phyloP scores from a whole-genome alignment of 2,888 invertebrate genomes.

The Hirtodrosophila trivittata region DNA sequence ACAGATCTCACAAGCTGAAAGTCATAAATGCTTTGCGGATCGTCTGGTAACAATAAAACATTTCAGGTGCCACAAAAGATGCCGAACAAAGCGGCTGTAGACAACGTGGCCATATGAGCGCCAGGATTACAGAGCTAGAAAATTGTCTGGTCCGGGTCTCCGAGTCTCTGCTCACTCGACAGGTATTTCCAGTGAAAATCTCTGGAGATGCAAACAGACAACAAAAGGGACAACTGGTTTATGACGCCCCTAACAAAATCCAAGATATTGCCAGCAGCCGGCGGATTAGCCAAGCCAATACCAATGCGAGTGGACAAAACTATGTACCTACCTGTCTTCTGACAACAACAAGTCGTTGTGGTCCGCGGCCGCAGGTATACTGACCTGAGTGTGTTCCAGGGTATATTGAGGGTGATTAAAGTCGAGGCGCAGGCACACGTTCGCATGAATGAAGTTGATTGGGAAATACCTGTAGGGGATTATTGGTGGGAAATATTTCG shows the following conservation, averaged over 20 bases:
- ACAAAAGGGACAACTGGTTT: slow-evolving; percentile 69
- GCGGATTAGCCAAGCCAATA: slow-evolving; percentile 41
- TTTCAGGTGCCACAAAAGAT: slow-evolving; percentile 64
- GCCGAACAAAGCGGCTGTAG: slow-evolving; percentile 52
- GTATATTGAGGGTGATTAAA: slow-evolving; percentile 44
- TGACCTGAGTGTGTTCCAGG: background rate
- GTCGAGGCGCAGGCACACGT: slow-evolving; percentile 50
- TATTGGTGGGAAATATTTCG: slow-evolving; percentile 52
- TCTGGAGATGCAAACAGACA: slow-evolving; percentile 47
- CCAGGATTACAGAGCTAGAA: slow-evolving; percentile 59
- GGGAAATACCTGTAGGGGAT: slow-evolving; percentile 70
- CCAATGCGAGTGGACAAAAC: background rate
- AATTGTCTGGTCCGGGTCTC: slow-evolving; percentile 5
- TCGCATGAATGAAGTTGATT: slow-evolving; percentile 66
- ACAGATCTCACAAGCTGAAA: slow-evolving; percentile 53
- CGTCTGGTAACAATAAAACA: slow-evolving; percentile 36
- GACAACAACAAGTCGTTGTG: slow-evolving; percentile 1
- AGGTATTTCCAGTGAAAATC: slow-evolving; percentile 71
- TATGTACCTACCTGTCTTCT: slow-evolving; percentile 26
- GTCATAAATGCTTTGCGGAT: slow-evolving; percentile 64
- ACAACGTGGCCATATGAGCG: slow-evolving; percentile 63
- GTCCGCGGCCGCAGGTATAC: slow-evolving; percentile 30
- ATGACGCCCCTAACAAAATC: slow-evolving; percentile 58
- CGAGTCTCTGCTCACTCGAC: slow-evolving; percentile 41
- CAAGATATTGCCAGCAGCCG: slow-evolving; percentile 44